Evolutionary conservation across 2,888 invertebrate species (phyloP), one percentile per base, ranked within the genome.

Genomic region (Carpatolechia fugitivella): DNA sequence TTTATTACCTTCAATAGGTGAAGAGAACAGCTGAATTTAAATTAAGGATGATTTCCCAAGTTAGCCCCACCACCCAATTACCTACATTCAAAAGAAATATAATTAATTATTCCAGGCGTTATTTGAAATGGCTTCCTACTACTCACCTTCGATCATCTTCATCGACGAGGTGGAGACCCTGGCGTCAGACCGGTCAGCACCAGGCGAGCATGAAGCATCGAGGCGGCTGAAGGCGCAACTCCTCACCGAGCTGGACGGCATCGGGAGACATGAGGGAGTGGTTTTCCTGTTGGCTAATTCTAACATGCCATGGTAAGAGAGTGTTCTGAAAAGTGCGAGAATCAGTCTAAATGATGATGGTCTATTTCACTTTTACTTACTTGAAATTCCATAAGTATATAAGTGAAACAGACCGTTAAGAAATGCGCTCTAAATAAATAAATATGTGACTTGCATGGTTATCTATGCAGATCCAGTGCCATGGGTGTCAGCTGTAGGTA

Each of bases 131-230:
- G 98, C 98, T 0, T 92, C 94, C 35, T 93, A 93, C 74, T 94
- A 95, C 73, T 94, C 97, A 0, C 98, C 98, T 0, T 95, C 97
- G 0, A 95, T 97, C 8, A 96, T 98, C 68, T 98, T 98, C 81
- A 92, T 98, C 49, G 98, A 98, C 75, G 98, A 98, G 84, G 92
- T 98, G 56, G 98, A 98, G 74, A 94, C 97, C 11, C 80, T 98
- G 31, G 94, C 96, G 16, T 93, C 95, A 1, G 90, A 87, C 55
- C 87, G 92, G 1, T 92, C 93, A 1, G 86, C 92, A 10, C 79
- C 90, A 0, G 93, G 93, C 0, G 96, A 96, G 72, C 97, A 97
- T 73, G 97, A 97, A 79, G 97, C 97, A 0, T 95, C 96, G 7
- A 91, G 96, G 57, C 89, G 98, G 55, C 94, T 98, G 74, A 97